Percentiles rank a stretch among this genome's conserved stretches.
These are phyloP conservation scores for Marasmarcha lunaedactyla DNA, from an alignment of 2,888 invertebrate species.

Conservation along the genomic window DNA sequence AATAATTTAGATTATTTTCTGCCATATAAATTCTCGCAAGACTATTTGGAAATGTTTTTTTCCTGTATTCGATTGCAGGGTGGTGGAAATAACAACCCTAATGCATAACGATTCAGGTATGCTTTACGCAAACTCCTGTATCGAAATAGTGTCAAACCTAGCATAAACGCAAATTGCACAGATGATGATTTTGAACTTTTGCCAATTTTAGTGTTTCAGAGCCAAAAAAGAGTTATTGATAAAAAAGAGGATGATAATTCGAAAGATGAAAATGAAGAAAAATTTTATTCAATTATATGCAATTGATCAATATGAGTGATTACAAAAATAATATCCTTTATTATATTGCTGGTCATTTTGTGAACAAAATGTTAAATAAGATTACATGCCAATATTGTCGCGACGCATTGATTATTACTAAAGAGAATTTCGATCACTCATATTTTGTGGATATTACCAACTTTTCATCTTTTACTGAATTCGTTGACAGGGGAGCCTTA, in stretches of 20 bases:
- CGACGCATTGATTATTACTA: conserved; percentile 3
- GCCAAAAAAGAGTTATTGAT: background rate
- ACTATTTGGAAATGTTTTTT: conserved; percentile 2
- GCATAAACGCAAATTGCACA: conserved; percentile 10
- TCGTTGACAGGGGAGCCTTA: too few relatives aligned
- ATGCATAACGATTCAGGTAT: conserved; percentile 5
- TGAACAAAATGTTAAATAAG: conserved; percentile 8
- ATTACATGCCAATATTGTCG: conserved; percentile 9
- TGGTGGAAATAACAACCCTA: background rate
- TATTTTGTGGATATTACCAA: too few relatives aligned
- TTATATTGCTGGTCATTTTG: conserved; percentile 9
- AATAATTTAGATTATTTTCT: background rate
- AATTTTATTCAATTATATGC: background rate
- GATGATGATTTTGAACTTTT: conserved; percentile 8
- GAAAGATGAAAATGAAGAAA: conserved; percentile 1
- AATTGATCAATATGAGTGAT: conserved; percentile 3
- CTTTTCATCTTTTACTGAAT: too few relatives aligned
- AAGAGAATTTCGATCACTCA: background rate
- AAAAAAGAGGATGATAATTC: background rate
- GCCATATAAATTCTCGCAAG: conserved; percentile 1
- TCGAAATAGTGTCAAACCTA: conserved; percentile 11
- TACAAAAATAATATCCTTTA: conserved; percentile 4
- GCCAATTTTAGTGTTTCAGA: conserved; percentile 10
- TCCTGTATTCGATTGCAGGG: background rate
- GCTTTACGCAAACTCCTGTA: conserved; percentile 10